Evolutionary conservation across 2,888 invertebrate genomes (phyloP).

Genomic region (Biston betularia): DNA sequence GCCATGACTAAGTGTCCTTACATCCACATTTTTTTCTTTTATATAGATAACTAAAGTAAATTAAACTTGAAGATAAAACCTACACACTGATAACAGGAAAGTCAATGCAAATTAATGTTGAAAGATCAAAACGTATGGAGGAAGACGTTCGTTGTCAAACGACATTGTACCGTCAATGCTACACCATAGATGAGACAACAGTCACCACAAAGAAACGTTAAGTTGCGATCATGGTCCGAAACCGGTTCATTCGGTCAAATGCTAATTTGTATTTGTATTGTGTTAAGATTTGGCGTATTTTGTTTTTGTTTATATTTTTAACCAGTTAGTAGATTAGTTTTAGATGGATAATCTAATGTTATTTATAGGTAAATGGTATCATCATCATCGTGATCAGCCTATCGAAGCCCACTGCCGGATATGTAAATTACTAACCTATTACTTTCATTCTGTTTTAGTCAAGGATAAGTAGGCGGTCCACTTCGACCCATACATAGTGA

Average conservation of each 20-base stretch:
- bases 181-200: neutral
- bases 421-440: too few relatives aligned
- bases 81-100: conserved; percentile 8
- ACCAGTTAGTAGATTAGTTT: too few relatives aligned
- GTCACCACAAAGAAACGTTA: neutral
- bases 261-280: conserved; percentile 13
- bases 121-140: conserved; percentile 2
- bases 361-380: too few relatives aligned
- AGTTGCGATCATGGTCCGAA: conserved; percentile 7
- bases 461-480: too few relatives aligned
- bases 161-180: conserved; percentile 23
- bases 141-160: conserved; percentile 1
- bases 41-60: neutral
- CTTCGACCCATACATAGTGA: too few relatives aligned
- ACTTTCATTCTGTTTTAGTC: too few relatives aligned
- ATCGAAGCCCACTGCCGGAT: too few relatives aligned
- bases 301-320: neutral
- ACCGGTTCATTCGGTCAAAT: conserved; percentile 10
- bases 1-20: neutral
- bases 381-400: too few relatives aligned
- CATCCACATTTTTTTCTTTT: neutral
- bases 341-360: too few relatives aligned
- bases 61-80: neutral
- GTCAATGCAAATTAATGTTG: conserved; percentile 2
- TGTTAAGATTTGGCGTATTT: neutral